Conservation (phyloP, 2,113 vertebrate species). For the Cyanocitta stelleri region DNA sequence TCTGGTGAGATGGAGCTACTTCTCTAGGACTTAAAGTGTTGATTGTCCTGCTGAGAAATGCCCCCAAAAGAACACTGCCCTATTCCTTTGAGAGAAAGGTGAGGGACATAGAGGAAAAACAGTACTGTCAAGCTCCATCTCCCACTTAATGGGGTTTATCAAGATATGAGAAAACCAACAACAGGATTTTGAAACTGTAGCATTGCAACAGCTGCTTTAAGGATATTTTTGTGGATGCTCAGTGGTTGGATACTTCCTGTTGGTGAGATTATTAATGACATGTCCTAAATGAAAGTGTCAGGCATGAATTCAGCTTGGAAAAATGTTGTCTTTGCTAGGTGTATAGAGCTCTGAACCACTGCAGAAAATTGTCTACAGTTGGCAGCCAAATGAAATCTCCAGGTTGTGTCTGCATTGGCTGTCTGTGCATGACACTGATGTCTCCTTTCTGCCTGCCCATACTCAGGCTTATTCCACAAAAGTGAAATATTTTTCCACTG, state of each 20-base stretch:
- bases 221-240: neutral
- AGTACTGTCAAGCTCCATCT: neutral
- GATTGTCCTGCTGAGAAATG: neutral
- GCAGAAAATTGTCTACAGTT: neutral
- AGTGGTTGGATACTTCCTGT: neutral
- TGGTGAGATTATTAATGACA: neutral
- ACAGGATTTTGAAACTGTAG: neutral
- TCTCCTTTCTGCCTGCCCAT: neutral
- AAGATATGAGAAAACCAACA: neutral
- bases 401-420: neutral
- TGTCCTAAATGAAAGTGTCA: neutral
- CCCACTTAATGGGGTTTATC: neutral
- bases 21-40: neutral
- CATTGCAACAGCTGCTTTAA: neutral
- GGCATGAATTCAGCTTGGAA: neutral
- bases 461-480: neutral
- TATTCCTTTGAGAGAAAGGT: neutral
- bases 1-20: neutral
- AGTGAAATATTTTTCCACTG: neutral
- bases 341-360: neutral
- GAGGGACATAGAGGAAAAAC: neutral
- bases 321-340: neutral
- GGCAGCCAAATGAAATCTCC: neutral
- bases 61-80: fast-evolving
- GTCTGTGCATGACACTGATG: neutral